These are phyloP conservation scores for Pissodes strobi DNA, from an alignment of 1,140 invertebrate genomes.

Conservation along the genomic window DNA sequence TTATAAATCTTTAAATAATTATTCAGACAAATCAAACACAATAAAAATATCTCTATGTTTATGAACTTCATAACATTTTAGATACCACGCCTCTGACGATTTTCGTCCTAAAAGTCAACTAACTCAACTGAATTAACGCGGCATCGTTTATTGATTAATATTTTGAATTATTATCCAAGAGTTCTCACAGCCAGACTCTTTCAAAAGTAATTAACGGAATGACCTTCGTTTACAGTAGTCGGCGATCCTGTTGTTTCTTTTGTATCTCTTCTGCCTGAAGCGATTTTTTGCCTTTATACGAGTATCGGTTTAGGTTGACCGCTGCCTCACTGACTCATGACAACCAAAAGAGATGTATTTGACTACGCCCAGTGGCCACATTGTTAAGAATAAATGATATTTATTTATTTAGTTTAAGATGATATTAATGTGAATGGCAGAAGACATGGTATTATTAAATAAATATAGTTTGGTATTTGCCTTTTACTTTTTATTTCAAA, in stretches of 20 bases:
- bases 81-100: constrained; percentile 13
- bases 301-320: constrained; percentile 10
- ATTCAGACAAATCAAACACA: too few species aligned
- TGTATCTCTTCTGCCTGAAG: constrained; percentile 14
- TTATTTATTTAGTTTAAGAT: constrained; percentile 6
- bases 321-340: constrained; percentile 2
- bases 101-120: constrained; percentile 2
- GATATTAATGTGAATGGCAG: too few species aligned
- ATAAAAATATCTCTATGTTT: too few species aligned
- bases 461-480: too few species aligned
- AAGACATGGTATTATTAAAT: too few species aligned
- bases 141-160: constrained; percentile 36
- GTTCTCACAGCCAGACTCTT: constrained; percentile 35
- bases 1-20: too few species aligned
- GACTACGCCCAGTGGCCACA: constrained; percentile 27
- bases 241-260: constrained; percentile 27
- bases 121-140: constrained; percentile 11
- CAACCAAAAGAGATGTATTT: constrained; percentile 20
- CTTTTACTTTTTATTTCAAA: too few species aligned
- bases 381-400: constrained; percentile 15
- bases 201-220: constrained; percentile 35
- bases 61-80: too few species aligned
- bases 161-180: constrained; percentile 34
- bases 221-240: constrained; percentile 38
- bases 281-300: constrained; percentile 19